Evolutionary conservation across 1,140 invertebrate species (phyloP).

Genomic region (Cecropterus lyciades): DNA sequence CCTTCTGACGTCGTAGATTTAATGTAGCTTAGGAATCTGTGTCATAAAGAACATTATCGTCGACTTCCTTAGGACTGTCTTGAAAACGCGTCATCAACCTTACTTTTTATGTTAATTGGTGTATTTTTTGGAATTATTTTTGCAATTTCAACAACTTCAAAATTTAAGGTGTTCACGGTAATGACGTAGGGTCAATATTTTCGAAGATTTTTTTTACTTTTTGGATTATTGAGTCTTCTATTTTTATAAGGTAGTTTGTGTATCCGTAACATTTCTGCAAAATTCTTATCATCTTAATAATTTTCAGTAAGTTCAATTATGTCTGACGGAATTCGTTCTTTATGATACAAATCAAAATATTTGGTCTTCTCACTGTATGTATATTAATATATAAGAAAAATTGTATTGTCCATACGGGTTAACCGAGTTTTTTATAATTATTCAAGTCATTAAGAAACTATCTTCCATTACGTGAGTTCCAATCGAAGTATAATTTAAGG

Average conservation of each 20-base stretch:
- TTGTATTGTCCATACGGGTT: slow-evolving; percentile 60
- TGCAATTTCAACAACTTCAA: too few relatives aligned
- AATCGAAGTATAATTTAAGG: slow-evolving; percentile 44
- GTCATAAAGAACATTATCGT: slow-evolving; percentile 41
- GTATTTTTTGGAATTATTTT: too few relatives aligned
- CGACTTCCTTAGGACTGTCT: background rate
- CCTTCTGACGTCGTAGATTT: slow-evolving; percentile 58
- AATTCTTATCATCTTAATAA: too few relatives aligned
- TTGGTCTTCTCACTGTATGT: slow-evolving; percentile 56
- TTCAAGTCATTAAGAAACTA: slow-evolving; percentile 56
- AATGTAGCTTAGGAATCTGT: slow-evolving; percentile 45
- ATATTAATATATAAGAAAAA: slow-evolving; percentile 44
- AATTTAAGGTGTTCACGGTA: too few relatives aligned
- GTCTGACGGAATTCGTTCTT: slow-evolving; percentile 37
- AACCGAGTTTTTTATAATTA: slow-evolving; percentile 48
- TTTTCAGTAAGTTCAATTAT: background rate
- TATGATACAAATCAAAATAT: slow-evolving; percentile 33
- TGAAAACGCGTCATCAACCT: background rate
- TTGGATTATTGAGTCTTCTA: too few relatives aligned
- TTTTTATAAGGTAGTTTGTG: too few relatives aligned
- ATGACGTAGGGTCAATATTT: too few relatives aligned
- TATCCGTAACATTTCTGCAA: too few relatives aligned
- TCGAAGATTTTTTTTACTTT: too few relatives aligned
- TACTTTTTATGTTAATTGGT: background rate
- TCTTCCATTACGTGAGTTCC: slow-evolving; percentile 54